These are phyloP conservation scores for Lophius americanus DNA, from an alignment of 2,797 vertebrate genomes.

Conservation along the genomic window DNA sequence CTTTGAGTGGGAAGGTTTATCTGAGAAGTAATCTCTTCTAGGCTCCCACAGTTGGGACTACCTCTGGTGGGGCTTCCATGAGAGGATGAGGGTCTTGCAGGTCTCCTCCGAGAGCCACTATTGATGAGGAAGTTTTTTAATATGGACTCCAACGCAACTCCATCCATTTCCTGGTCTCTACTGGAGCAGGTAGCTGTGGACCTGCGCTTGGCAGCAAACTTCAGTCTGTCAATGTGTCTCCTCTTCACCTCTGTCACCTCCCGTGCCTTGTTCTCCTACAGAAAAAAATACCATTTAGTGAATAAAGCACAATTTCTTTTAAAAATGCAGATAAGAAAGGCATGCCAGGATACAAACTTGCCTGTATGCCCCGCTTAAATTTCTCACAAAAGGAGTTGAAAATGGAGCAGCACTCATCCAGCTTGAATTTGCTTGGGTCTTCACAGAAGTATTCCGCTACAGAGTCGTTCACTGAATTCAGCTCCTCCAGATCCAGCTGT, in stretches of 20 bases:
- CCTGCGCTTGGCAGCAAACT: slow-evolving; percentile 72
- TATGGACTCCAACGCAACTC: slow-evolving; percentile 77
- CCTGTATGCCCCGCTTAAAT: slow-evolving; percentile 82
- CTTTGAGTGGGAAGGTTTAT: slow-evolving; percentile 32
- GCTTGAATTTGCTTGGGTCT: slow-evolving; percentile 77
- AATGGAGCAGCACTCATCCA: slow-evolving; percentile 84
- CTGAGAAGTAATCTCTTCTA: slow-evolving; percentile 63
- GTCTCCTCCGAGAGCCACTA: slow-evolving; percentile 56
- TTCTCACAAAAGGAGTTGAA: slow-evolving; percentile 84
- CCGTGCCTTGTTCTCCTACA: slow-evolving; percentile 79
- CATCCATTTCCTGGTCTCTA: slow-evolving; percentile 81
- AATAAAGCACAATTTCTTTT: background rate
- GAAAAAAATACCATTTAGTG: slow-evolving; percentile 15
- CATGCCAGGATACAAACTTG: slow-evolving; percentile 35
- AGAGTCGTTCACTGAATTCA: slow-evolving; percentile 66
- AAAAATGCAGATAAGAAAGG: background rate
- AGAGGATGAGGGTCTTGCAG: slow-evolving; percentile 52
- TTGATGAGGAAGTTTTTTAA: slow-evolving; percentile 71
- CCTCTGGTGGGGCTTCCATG: slow-evolving; percentile 39
- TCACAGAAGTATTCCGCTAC: slow-evolving; percentile 88
- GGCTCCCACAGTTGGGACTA: slow-evolving; percentile 59
- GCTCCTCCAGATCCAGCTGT: slow-evolving; percentile 58
- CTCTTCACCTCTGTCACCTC: slow-evolving; percentile 76
- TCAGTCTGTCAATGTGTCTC: slow-evolving; percentile 68
- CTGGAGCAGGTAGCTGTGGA: slow-evolving; percentile 85